These are phyloP conservation scores for Diabrotica virgifera DNA, from an alignment of 1,140 invertebrate species.

Conservation along the genomic window DNA sequence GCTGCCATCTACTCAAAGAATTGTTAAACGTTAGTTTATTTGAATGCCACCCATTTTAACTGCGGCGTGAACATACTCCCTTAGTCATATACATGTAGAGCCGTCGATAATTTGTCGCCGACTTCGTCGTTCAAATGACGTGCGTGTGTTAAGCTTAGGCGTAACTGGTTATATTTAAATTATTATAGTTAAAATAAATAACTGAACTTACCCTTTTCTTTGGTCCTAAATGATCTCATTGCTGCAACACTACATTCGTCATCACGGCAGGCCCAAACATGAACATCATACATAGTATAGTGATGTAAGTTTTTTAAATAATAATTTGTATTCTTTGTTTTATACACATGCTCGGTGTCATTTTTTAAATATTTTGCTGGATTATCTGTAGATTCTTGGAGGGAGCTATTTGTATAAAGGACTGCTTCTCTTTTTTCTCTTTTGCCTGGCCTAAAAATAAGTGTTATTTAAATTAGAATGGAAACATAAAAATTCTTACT, in stretches of 20 bases:
- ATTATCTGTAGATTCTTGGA: background rate
- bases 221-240: slow-evolving; percentile 40
- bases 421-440: slow-evolving; percentile 18
- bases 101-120: too few relatives aligned
- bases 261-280: slow-evolving; percentile 66
- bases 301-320: slow-evolving; percentile 62
- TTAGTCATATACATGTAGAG: too few relatives aligned
- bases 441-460: slow-evolving; percentile 3
- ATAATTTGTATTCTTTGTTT: background rate
- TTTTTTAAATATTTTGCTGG: background rate
- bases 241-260: slow-evolving; percentile 49
- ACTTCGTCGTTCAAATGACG: too few relatives aligned
- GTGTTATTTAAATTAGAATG: too few relatives aligned
- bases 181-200: too few relatives aligned
- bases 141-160: too few relatives aligned
- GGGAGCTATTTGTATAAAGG: background rate
- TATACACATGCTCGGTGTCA: background rate
- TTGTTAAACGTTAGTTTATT: too few relatives aligned
- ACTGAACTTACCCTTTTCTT: slow-evolving; percentile 31
- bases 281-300: slow-evolving; percentile 69
- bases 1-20: too few relatives aligned
- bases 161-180: too few relatives aligned
- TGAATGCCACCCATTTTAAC: too few relatives aligned
- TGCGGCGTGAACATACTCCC: too few relatives aligned
- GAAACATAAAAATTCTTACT: too few relatives aligned